Conservation (phyloP, 2,113 vertebrate genomes). For the Ptychochromis oligacanthus region DNA sequence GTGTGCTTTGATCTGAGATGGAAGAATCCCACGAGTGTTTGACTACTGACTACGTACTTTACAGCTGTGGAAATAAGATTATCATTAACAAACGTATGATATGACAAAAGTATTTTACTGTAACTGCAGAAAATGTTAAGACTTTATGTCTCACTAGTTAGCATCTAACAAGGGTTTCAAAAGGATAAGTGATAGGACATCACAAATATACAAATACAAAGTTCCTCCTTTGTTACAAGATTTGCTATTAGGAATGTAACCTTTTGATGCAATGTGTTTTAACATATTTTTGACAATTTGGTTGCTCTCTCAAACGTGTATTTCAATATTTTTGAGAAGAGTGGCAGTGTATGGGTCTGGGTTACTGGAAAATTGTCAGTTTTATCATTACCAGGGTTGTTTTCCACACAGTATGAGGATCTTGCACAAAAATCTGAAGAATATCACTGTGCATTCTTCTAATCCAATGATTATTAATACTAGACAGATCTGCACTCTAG, state of each 20-base stretch:
- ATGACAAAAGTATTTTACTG: neutral
- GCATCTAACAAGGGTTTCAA: neutral
- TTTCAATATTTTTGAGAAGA: neutral
- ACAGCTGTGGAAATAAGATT: neutral
- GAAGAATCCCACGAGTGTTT: constrained; percentile 36
- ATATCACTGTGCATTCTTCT: no score
- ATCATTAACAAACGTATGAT: neutral
- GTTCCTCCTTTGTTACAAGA: neutral
- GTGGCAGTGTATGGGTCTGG: neutral
- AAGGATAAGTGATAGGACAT: neutral
- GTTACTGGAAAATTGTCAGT: neutral
- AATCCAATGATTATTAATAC: no score
- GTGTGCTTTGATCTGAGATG: constrained; percentile 46
- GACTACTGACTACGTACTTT: constrained; percentile 20
- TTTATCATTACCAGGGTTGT: neutral
- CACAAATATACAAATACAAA: neutral
- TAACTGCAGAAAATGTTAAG: neutral
- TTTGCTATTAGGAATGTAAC: neutral
- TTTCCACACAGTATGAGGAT: neutral
- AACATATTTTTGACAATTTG: neutral
- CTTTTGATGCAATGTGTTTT: neutral
- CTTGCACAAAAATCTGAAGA: neutral
- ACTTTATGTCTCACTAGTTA: neutral
- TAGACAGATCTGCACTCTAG: no score
- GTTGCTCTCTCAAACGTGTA: neutral